A percentile compares a stretch with the other conserved stretches of the same genome.
Conservation (phyloP, 2,113 vertebrate genomes). For the Epinephelus moara region DNA sequence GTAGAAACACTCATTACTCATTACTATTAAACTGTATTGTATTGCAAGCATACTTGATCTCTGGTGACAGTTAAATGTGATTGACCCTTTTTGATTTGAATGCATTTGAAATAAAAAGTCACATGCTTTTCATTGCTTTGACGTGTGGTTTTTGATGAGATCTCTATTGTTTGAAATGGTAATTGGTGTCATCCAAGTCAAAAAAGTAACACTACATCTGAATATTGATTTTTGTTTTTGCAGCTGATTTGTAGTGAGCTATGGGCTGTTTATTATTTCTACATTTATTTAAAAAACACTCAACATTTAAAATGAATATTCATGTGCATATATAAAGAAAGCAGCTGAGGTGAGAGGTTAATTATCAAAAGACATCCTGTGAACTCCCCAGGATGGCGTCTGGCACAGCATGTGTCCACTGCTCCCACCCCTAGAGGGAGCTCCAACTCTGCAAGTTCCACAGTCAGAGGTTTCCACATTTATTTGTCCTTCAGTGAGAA, state of each 20-base stretch:
- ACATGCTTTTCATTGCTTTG: background rate
- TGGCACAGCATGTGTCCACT: background rate
- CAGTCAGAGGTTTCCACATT: background rate
- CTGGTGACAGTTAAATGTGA: background rate
- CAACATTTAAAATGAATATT: background rate
- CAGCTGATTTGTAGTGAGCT: background rate
- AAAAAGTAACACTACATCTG: background rate
- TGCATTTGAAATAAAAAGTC: background rate
- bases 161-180: background rate
- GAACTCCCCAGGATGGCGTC: conserved; percentile 10
- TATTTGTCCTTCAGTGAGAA: conserved; percentile 26
- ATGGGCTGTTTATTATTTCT: background rate
- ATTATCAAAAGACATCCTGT: conserved; percentile 25
- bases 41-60: background rate
- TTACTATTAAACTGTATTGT: conserved; percentile 7
- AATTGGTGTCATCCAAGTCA: background rate
- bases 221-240: background rate
- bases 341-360: conserved; percentile 11
- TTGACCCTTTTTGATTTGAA: background rate
- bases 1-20: background rate
- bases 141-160: background rate
- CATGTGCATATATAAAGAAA: conserved; percentile 8
- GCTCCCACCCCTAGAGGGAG: conserved; percentile 72
- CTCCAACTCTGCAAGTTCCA: conserved; percentile 50
- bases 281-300: background rate